Percentiles rank a stretch among this genome's conserved stretches.
Evolutionary conservation across 1,140 invertebrate species (phyloP).

Genomic region (Oncopeltus fasciatus): DNA sequence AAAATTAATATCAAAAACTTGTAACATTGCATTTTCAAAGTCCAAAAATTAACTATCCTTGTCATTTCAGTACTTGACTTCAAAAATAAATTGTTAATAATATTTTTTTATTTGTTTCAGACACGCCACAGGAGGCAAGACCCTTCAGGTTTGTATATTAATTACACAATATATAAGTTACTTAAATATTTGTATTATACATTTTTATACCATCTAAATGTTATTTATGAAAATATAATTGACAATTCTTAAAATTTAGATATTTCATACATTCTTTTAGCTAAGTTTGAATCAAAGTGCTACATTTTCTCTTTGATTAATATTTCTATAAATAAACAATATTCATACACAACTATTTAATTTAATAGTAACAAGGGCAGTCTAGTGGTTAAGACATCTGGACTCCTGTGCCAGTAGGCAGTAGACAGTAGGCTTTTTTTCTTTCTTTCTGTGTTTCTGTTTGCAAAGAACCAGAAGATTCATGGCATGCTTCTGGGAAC

Average conservation of each 20-base stretch:
- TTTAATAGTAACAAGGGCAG: too few relatives aligned
- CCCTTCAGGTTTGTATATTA: constrained; percentile 19
- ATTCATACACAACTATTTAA: too few relatives aligned
- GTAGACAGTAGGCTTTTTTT: too few relatives aligned
- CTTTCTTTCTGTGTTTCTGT: too few relatives aligned
- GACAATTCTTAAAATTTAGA: not conserved
- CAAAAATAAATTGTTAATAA: not conserved
- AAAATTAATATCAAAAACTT: not conserved
- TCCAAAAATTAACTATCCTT: not conserved
- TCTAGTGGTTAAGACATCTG: too few relatives aligned
- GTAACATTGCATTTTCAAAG: not conserved
- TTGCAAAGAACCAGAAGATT: too few relatives aligned
- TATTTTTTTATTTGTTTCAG: constrained; percentile 12
- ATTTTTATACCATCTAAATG: not conserved
- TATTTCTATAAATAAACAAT: not conserved
- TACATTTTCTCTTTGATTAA: too few relatives aligned
- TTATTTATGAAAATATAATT: not conserved
- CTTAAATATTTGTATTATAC: not conserved
- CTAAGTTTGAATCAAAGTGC: not conserved
- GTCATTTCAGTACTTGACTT: not conserved
- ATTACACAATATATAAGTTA: not conserved
- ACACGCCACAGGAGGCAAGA: constrained; percentile 22
- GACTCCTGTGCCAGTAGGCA: too few relatives aligned
- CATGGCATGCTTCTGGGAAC: too few relatives aligned
- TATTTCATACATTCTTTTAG: not conserved